phyloP scores from a whole-genome alignment of 1,140 invertebrate species.

The Callitettix versicolor region DNA sequence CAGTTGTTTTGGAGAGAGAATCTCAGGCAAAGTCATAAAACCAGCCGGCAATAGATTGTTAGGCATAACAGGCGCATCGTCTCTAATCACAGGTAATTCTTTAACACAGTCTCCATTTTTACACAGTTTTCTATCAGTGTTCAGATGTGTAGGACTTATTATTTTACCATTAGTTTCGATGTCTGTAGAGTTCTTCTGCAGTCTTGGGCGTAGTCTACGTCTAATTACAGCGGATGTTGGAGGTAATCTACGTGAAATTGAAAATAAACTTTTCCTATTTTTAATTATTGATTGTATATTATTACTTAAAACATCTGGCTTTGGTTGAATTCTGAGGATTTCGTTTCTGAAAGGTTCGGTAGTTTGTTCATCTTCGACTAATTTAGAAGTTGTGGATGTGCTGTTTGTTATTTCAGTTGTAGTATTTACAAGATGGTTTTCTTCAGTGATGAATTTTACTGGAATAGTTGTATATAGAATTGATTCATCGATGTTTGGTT shows the following conservation, averaged over 20 bases:
- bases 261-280: slow-evolving; percentile 21
- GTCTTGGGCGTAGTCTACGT: slow-evolving; percentile 16
- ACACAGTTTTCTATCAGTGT: slow-evolving; percentile 1
- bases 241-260: slow-evolving; percentile 21
- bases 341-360: too few relatives aligned
- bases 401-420: not conserved
- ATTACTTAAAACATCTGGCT: too few relatives aligned
- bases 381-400: too few relatives aligned
- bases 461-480: too few relatives aligned
- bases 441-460: too few relatives aligned
- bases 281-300: slow-evolving; percentile 2
- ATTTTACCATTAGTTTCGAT: not conserved
- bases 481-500: too few relatives aligned
- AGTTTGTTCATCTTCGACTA: too few relatives aligned
- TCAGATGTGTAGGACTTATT: not conserved
- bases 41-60: slow-evolving; percentile 13
- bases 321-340: too few relatives aligned
- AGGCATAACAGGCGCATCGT: slow-evolving; percentile 6
- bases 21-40: slow-evolving; percentile 14
- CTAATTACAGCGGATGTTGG: slow-evolving; percentile 25
- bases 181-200: slow-evolving; percentile 8
- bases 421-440: not conserved
- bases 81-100: slow-evolving; percentile 1
- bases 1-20: slow-evolving; percentile 13
- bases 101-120: not conserved